Evolutionary conservation across 2,113 vertebrate species (phyloP).

Genomic region (Accipiter virgatus): DNA sequence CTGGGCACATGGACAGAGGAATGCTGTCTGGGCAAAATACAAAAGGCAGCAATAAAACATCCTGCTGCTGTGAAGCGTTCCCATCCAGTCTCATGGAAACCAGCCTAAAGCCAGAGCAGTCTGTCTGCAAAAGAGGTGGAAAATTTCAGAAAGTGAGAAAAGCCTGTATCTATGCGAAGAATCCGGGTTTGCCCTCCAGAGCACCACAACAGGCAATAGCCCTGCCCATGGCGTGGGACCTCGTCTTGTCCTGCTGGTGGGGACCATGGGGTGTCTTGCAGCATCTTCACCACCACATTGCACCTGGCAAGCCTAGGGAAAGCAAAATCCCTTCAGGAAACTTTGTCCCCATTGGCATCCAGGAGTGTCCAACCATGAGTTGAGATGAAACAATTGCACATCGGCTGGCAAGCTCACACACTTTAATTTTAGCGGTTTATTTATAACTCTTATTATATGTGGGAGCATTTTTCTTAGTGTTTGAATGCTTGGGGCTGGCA

Average conservation of each 20-base stretch:
- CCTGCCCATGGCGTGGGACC: rapidly evolving
- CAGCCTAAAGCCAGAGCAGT: neutral
- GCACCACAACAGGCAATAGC: rapidly evolving
- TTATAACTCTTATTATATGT: neutral
- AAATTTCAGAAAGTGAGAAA: neutral
- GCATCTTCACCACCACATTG: neutral
- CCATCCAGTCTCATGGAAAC: neutral
- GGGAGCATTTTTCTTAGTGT: neutral
- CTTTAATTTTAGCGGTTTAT: neutral
- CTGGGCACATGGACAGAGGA: neutral
- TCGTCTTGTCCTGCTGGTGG: rapidly evolving
- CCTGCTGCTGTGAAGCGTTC: neutral
- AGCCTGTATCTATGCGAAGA: neutral
- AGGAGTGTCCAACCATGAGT: neutral
- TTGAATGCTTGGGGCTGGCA: neutral
- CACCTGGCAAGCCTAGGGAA: neutral
- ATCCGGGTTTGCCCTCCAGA: neutral
- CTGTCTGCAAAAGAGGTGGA: neutral
- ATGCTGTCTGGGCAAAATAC: slow-evolving; percentile 11
- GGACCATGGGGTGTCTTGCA: neutral
- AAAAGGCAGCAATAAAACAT: slow-evolving; percentile 42
- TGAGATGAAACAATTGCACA: neutral
- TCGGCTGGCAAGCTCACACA: neutral
- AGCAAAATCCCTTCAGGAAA: neutral
- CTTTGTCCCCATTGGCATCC: neutral